A percentile compares a stretch with the other conserved stretches of the same genome.
Evolutionary conservation across 2,797 vertebrate genomes (phyloP).

Genomic region (Arrhamphus sclerolepis): DNA sequence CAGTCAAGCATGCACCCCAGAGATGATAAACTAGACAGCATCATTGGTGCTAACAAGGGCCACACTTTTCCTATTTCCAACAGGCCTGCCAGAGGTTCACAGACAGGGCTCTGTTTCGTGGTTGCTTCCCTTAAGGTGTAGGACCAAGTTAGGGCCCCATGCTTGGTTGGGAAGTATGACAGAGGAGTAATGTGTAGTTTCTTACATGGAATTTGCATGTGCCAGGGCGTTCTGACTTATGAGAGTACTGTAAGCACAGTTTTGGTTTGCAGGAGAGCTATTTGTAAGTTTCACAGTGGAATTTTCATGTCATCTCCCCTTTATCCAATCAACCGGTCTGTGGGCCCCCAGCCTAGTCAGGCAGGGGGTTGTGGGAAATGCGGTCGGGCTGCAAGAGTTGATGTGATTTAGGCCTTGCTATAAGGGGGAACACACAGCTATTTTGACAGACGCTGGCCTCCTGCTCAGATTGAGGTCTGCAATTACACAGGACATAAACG

Average conservation of each 20-base stretch:
- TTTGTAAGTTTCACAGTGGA: constrained; percentile 41
- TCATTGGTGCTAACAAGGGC: constrained; percentile 72
- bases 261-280: constrained; percentile 25
- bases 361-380: constrained; percentile 70
- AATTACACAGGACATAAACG: constrained; percentile 82
- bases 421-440: constrained; percentile 53
- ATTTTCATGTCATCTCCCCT: constrained; percentile 61
- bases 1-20: constrained; percentile 50
- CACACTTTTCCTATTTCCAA: constrained; percentile 73
- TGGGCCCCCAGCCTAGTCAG: constrained; percentile 42
- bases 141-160: constrained; percentile 54
- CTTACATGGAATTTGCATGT: constrained; percentile 17
- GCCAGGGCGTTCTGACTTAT: constrained; percentile 36
- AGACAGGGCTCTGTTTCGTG: constrained; percentile 70
- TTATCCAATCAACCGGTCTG: constrained; percentile 58
- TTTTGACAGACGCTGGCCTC: constrained; percentile 77
- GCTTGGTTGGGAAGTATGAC: constrained; percentile 30
- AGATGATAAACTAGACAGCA: constrained; percentile 42
- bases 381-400: constrained; percentile 55
- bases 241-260: constrained; percentile 29
- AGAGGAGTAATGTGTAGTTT: constrained; percentile 61
- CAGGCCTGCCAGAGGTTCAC: constrained; percentile 61
- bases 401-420: constrained; percentile 75
- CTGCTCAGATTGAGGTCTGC: constrained; percentile 75
- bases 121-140: constrained; percentile 68